These are phyloP conservation scores for Lindbergichthys nudifrons DNA, from an alignment of 2,797 vertebrate genomes.

Conservation along the genomic window DNA sequence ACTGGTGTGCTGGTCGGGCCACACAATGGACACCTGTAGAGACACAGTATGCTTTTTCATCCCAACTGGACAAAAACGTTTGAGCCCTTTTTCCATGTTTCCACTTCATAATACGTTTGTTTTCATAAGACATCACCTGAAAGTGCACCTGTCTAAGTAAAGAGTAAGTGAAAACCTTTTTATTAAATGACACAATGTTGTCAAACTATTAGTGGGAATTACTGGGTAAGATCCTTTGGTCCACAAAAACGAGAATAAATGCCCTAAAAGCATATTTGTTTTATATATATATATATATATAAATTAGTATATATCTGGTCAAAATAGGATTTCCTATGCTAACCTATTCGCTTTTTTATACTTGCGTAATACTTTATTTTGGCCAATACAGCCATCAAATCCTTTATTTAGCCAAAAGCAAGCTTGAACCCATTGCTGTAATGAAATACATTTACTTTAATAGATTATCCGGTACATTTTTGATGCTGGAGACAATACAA, in stretches of 20 bases:
- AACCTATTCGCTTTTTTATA: conserved; percentile 10
- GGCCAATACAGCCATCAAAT: not conserved
- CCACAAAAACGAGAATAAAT: no score
- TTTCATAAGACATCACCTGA: not conserved
- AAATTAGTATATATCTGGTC: no score
- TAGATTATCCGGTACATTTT: conserved; percentile 8
- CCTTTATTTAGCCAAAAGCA: conserved; percentile 9
- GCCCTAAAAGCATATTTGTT: no score
- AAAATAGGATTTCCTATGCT: not conserved
- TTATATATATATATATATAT: no score
- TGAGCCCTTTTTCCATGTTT: not conserved
- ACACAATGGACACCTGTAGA: conserved; percentile 88
- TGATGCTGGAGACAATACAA: conserved; percentile 7
- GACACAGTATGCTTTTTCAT: conserved; percentile 26
- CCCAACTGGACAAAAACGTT: not conserved
- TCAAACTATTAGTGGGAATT: not conserved
- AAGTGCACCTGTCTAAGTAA: not conserved
- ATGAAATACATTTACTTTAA: conserved; percentile 5
- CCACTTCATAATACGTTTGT: not conserved
- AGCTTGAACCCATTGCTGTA: not conserved
- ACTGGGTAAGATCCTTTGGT: not conserved
- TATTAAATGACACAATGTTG: not conserved
- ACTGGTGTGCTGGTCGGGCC: conserved; percentile 92
- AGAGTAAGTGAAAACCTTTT: not conserved
- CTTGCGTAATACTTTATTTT: not conserved